Evolutionary conservation across 37 sponge, comb jelly and placozoan genomes (phyloP).

Genomic region (Lycopodina hypogea): DNA sequence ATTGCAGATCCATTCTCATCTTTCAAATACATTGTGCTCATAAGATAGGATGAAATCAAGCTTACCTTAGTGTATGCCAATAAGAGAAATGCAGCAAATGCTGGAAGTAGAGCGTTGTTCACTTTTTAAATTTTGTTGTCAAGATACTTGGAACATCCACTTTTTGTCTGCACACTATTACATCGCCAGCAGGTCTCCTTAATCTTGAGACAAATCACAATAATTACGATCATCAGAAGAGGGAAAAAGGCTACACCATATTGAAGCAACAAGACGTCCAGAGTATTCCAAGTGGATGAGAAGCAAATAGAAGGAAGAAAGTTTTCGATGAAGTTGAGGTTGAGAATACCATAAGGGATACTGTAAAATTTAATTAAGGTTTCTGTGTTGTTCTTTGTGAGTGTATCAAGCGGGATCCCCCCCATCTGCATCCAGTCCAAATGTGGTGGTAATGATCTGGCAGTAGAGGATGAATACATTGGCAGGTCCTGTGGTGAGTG

Average conservation of each 20-base stretch:
- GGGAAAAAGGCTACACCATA: constrained; percentile 50
- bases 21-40: constrained; percentile 4
- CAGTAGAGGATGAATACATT: constrained; percentile 58
- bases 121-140: not conserved
- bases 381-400: not conserved
- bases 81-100: constrained; percentile 48
- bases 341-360: constrained; percentile 49
- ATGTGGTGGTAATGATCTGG: constrained; percentile 32
- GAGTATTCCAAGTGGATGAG: constrained; percentile 14
- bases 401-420: constrained; percentile 3
- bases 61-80: constrained; percentile 52
- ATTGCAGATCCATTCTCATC: not conserved
- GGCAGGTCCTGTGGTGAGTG: constrained; percentile 46
- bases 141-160: not conserved
- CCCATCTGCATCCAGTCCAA: constrained; percentile 18
- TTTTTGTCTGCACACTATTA: not conserved
- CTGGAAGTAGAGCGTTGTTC: constrained; percentile 26
- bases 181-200: constrained; percentile 13
- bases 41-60: constrained; percentile 21
- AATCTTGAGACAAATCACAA: constrained; percentile 15
- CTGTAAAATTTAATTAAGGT: constrained; percentile 11
- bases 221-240: constrained; percentile 37
- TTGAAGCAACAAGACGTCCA: constrained; percentile 20
- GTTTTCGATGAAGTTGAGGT: constrained; percentile 31
- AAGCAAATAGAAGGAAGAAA: constrained; percentile 23